phyloP scores from a whole-genome alignment of 2,113 vertebrate species.

The Brachionichthys hirsutus region DNA sequence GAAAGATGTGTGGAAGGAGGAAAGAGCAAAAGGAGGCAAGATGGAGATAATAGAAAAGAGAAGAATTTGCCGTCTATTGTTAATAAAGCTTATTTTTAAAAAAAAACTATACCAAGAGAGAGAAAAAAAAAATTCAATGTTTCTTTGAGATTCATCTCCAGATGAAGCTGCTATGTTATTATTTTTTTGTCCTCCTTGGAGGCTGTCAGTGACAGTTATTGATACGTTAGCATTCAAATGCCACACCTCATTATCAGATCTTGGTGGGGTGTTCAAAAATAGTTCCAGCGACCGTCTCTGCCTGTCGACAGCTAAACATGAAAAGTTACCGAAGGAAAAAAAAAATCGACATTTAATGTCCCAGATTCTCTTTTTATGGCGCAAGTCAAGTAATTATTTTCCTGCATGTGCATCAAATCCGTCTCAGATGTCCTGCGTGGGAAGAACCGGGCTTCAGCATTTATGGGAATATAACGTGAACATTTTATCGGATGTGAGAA shows the following conservation, averaged over 20 bases:
- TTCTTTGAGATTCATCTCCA: no score
- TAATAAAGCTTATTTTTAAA: no score
- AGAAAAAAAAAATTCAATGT: no score
- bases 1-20: no score
- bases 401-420: conserved; percentile 3
- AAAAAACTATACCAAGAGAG: no score
- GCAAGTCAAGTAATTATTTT: conserved; percentile 27
- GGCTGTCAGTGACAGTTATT: conserved; percentile 8
- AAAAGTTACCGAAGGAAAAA: neutral
- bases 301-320: conserved; percentile 2
- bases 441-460: conserved; percentile 11
- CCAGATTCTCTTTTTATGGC: conserved; percentile 16
- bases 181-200: neutral
- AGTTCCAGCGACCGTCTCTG: neutral
- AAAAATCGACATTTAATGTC: conserved; percentile 10
- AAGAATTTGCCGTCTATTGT: no score
- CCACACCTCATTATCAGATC: conserved; percentile 5
- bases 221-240: conserved; percentile 22
- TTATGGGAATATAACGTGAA: neutral
- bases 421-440: neutral
- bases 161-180: no score
- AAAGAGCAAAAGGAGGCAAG: no score
- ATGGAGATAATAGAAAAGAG: no score
- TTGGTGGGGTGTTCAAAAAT: neutral
- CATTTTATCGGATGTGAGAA: no score